phyloP scores from a whole-genome alignment of 2,888 invertebrate genomes.

The Mylabris sibirica region DNA sequence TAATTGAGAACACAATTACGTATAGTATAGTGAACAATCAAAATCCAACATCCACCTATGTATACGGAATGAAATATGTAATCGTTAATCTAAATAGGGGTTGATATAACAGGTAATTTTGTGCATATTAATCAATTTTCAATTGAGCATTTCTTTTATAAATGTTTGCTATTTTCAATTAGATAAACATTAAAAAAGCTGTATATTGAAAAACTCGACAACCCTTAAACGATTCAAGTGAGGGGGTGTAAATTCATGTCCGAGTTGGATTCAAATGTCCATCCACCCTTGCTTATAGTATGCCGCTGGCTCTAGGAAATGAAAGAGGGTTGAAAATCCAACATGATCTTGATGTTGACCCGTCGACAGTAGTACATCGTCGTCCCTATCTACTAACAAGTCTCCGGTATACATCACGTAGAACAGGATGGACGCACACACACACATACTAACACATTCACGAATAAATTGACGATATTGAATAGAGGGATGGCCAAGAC shows the following conservation, averaged over 20 bases:
- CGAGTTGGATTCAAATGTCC: slow-evolving; percentile 50
- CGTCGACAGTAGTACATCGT: slow-evolving; percentile 46
- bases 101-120: neutral
- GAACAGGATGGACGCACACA: no score
- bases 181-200: slow-evolving; percentile 38
- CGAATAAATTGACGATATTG: neutral
- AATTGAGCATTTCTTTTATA: neutral
- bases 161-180: slow-evolving; percentile 3
- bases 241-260: slow-evolving; percentile 52
- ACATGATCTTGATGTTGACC: slow-evolving; percentile 53
- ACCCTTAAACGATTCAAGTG: slow-evolving; percentile 40
- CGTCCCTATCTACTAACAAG: slow-evolving; percentile 43
- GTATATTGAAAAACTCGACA: slow-evolving; percentile 35
- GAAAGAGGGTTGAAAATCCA: slow-evolving; percentile 56
- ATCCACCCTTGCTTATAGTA: slow-evolving; percentile 48
- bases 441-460: no score
- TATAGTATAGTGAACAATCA: neutral
- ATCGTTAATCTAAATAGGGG: slow-evolving; percentile 3
- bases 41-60: neutral
- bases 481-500: neutral
- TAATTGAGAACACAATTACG: slow-evolving; percentile 10
- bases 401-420: slow-evolving; percentile 41
- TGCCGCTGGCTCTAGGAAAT: slow-evolving; percentile 50
- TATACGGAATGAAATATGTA: neutral
- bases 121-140: neutral